Evolutionary conservation across 2,797 vertebrate genomes (phyloP).

Genomic region (Leptatherina wallacei): DNA sequence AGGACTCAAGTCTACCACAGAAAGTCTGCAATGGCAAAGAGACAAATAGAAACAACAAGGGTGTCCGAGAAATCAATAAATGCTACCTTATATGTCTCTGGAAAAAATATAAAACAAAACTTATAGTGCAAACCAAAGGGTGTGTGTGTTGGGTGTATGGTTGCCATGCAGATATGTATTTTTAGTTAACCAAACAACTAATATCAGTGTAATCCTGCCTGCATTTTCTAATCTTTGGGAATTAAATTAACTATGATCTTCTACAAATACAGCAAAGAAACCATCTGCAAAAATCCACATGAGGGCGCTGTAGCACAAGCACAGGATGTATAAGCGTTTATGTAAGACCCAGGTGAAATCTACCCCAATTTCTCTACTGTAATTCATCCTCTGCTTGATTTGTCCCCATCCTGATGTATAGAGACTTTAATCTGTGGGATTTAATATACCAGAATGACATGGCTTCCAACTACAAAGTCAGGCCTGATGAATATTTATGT

Average conservation of each 20-base stretch:
- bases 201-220: too few species aligned
- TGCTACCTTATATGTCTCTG: too few species aligned
- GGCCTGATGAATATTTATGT: background rate
- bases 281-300: slow-evolving; percentile 41
- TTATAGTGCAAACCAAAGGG: too few species aligned
- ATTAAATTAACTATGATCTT: too few species aligned
- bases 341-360: slow-evolving; percentile 25
- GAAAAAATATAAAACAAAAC: too few species aligned
- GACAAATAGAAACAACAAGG: too few species aligned
- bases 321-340: slow-evolving; percentile 5
- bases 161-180: background rate
- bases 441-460: background rate
- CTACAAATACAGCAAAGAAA: too few species aligned
- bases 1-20: too few species aligned
- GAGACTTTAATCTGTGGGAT: background rate
- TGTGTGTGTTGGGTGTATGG: too few species aligned
- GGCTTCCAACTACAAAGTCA: background rate
- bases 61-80: too few species aligned
- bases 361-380: background rate
- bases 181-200: background rate
- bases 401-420: background rate
- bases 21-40: too few species aligned
- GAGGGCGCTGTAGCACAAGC: slow-evolving; percentile 53
- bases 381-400: slow-evolving; percentile 5
- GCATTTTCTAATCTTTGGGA: too few species aligned